Evolutionary conservation across 2,888 invertebrate species (phyloP).

Genomic region (Xylophagus ater): DNA sequence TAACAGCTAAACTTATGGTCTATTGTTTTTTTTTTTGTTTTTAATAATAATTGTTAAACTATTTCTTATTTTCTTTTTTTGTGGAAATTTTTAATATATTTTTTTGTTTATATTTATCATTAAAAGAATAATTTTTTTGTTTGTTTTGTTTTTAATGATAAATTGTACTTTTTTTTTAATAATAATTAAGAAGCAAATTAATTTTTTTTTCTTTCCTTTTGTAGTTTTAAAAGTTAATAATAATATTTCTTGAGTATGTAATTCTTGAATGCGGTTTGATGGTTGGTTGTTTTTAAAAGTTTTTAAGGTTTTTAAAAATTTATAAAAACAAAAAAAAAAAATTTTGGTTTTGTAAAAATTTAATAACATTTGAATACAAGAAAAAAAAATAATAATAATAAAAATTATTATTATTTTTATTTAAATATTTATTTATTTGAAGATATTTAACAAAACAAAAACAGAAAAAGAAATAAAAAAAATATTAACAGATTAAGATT

Average conservation of each 20-base stretch:
- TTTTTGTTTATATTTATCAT: slow-evolving; percentile 2
- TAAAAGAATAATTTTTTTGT: slow-evolving; percentile 5
- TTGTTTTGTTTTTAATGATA: slow-evolving; percentile 12
- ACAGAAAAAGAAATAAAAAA: slow-evolving; percentile 6
- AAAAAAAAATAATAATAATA: too few species aligned
- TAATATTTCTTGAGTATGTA: neutral
- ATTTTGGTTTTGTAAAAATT: too few species aligned
- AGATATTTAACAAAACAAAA: slow-evolving; percentile 8
- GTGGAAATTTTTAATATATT: too few species aligned
- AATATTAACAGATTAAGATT: too few species aligned
- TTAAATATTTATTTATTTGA: neutral
- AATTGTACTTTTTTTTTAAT: slow-evolving; percentile 18
- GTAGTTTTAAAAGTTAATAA: slow-evolving; percentile 3
- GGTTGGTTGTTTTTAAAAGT: too few species aligned
- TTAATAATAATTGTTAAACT: slow-evolving; percentile 13
- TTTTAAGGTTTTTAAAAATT: too few species aligned
- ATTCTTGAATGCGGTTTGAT: neutral
- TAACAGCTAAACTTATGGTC: slow-evolving; percentile 23
- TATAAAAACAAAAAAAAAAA: too few species aligned
- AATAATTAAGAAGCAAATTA: slow-evolving; percentile 13
- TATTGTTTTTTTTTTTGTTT: slow-evolving; percentile 19
- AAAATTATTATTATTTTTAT: slow-evolving; percentile 7
- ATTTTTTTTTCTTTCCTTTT: slow-evolving; percentile 12
- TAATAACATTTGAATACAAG: too few species aligned
- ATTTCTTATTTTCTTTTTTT: slow-evolving; percentile 11